Evolutionary conservation across 1,140 invertebrate species (phyloP).

Genomic region (Laupala kohalensis): DNA sequence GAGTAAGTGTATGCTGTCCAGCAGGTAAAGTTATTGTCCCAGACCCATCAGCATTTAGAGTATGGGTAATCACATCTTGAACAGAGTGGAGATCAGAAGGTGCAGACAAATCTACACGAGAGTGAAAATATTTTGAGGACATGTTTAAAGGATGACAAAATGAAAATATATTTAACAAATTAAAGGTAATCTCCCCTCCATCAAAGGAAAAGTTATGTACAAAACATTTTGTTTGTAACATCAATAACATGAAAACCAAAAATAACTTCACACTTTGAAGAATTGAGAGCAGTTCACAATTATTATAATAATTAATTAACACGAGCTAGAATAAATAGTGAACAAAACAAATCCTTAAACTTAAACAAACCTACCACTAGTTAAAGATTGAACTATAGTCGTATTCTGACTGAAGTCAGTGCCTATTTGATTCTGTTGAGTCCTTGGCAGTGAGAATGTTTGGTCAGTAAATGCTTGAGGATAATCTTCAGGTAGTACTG

Average conservation of each 20-base stretch:
- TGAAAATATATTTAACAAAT: neutral
- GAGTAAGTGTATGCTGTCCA: constrained; percentile 21
- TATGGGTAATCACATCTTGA: constrained; percentile 22
- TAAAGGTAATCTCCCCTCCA: neutral
- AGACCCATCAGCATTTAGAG: constrained; percentile 28
- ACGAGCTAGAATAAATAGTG: neutral
- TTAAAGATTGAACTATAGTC: constrained; percentile 6
- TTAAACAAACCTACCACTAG: neutral
- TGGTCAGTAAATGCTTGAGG: constrained; percentile 24
- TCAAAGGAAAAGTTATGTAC: too few relatives aligned
- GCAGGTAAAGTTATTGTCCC: constrained; percentile 27
- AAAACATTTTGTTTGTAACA: too few relatives aligned
- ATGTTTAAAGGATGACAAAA: neutral
- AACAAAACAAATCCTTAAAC: neutral
- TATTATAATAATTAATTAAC: neutral
- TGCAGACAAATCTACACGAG: neutral
- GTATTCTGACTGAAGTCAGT: constrained; percentile 18
- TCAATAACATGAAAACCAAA: too few relatives aligned
- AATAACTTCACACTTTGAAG: too few relatives aligned
- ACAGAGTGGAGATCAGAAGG: neutral
- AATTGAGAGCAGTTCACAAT: too few relatives aligned
- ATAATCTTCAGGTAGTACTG: constrained; percentile 17
- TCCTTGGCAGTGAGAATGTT: constrained; percentile 16
- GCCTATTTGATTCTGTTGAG: constrained; percentile 18
- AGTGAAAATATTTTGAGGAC: neutral